A percentile compares a stretch with the other conserved stretches of the same genome.
phyloP scores from a whole-genome alignment of 2,888 invertebrate genomes.

The Punctoribates punctum region DNA sequence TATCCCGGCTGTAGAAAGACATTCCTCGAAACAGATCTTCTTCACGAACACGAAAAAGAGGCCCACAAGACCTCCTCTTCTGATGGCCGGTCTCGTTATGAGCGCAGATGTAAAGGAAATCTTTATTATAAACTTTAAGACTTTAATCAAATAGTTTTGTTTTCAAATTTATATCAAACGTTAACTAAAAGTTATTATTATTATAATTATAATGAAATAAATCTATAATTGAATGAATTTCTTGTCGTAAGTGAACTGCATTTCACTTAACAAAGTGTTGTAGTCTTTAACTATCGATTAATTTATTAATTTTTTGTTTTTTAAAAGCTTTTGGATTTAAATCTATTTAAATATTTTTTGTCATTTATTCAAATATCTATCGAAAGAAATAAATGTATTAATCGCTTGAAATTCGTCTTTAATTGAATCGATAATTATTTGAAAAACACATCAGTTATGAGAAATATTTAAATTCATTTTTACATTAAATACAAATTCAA shows the following conservation, averaged over 20 bases:
- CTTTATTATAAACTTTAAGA: constrained; percentile 18
- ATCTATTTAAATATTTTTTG: not conserved
- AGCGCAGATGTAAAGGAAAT: constrained; percentile 26
- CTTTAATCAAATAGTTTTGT: not conserved
- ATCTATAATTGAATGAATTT: not conserved
- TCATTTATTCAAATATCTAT: not conserved
- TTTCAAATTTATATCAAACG: not conserved
- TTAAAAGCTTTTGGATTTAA: not conserved
- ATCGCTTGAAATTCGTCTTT: too few species aligned
- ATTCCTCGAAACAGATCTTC: not conserved
- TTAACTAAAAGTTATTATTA: constrained; percentile 4
- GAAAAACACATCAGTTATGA: too few species aligned
- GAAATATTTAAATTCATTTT: too few species aligned
- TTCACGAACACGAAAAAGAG: constrained; percentile 19
- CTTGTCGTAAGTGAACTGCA: not conserved
- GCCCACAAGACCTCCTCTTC: not conserved
- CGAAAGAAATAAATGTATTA: too few species aligned
- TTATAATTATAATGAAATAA: not conserved
- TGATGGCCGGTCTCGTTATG: not conserved
- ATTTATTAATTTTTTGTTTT: not conserved
- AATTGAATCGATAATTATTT: too few species aligned
- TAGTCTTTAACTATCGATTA: not conserved
- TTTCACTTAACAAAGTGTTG: constrained; percentile 25
- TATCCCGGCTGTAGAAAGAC: constrained; percentile 33
- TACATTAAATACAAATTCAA: too few species aligned